phyloP scores from a whole-genome alignment of 1,140 invertebrate genomes.

The Charaxes varanes region DNA sequence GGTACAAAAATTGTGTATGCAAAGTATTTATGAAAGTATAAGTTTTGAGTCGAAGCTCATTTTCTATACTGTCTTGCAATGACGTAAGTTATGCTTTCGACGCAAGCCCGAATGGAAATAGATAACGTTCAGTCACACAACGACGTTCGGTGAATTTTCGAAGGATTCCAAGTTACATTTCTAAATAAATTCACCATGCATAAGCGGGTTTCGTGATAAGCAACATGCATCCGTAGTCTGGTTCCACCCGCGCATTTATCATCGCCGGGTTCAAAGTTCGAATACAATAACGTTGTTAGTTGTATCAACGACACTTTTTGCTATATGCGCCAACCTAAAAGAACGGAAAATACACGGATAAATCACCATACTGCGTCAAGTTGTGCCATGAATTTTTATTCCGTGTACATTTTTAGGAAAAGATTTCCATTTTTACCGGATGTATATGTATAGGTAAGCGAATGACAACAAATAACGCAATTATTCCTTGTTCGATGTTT shows the following conservation, averaged over 20 bases:
- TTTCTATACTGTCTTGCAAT: constrained; percentile 3
- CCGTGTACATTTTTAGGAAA: background rate
- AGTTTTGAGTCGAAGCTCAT: background rate
- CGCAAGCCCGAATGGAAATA: constrained; percentile 19
- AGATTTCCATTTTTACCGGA: too few relatives aligned
- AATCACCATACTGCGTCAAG: constrained; percentile 6
- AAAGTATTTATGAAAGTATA: too few relatives aligned
- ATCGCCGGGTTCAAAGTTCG: constrained; percentile 50
- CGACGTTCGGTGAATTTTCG: constrained; percentile 20
- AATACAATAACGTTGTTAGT: constrained; percentile 44
- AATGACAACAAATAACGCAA: too few relatives aligned
- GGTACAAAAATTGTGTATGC: too few relatives aligned
- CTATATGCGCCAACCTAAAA: constrained; percentile 11
- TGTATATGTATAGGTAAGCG: too few relatives aligned
- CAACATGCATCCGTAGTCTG: constrained; percentile 42
- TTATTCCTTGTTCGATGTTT: too few relatives aligned
- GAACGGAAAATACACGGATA: constrained; percentile 18
- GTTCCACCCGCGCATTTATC: constrained; percentile 44
- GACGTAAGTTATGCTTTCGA: constrained; percentile 16
- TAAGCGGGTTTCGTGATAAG: constrained; percentile 41
- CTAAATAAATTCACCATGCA: constrained; percentile 29
- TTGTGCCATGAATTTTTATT: constrained; percentile 6
- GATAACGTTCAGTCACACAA: constrained; percentile 24
- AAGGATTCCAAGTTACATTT: constrained; percentile 22
- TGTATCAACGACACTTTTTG: constrained; percentile 32